phyloP scores from a whole-genome alignment of 64 coral and sea anemone species.

The Orbicella faveolata region DNA sequence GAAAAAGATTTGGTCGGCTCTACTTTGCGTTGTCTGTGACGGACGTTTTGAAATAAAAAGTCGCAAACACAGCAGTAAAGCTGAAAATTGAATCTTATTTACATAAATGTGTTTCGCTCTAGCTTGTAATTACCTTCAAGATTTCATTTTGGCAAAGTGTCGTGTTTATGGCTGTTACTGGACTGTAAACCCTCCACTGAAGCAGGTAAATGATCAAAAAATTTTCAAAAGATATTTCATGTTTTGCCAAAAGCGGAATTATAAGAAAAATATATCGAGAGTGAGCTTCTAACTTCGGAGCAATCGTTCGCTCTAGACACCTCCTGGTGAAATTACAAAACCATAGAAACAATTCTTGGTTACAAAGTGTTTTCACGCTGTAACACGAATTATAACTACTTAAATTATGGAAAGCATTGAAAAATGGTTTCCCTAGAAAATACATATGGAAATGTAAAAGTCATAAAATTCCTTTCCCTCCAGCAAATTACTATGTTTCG shows the following conservation, averaged over 20 bases:
- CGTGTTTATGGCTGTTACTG: neutral
- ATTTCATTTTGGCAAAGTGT: neutral
- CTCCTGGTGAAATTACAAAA: neutral
- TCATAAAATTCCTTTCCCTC: neutral
- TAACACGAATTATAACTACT: neutral
- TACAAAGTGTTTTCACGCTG: neutral
- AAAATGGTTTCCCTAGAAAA: neutral
- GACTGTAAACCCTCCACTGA: neutral
- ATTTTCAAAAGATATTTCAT: neutral
- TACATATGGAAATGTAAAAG: neutral
- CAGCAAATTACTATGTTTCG: neutral
- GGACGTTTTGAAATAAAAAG: neutral
- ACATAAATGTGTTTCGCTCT: constrained; percentile 8
- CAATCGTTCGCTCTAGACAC: neutral
- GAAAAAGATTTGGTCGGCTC: neutral
- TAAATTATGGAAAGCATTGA: neutral
- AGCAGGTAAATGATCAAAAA: neutral
- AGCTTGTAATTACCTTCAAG: neutral
- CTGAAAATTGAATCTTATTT: neutral
- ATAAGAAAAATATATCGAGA: neutral
- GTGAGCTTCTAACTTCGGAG: neutral
- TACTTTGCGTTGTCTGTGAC: neutral
- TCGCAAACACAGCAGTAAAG: neutral
- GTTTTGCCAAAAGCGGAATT: neutral
- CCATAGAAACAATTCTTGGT: neutral